Evolutionary conservation across 2,797 vertebrate genomes (phyloP), one percentile per base, ranked within the genome.

Genomic region (Poecilia gillii): DNA sequence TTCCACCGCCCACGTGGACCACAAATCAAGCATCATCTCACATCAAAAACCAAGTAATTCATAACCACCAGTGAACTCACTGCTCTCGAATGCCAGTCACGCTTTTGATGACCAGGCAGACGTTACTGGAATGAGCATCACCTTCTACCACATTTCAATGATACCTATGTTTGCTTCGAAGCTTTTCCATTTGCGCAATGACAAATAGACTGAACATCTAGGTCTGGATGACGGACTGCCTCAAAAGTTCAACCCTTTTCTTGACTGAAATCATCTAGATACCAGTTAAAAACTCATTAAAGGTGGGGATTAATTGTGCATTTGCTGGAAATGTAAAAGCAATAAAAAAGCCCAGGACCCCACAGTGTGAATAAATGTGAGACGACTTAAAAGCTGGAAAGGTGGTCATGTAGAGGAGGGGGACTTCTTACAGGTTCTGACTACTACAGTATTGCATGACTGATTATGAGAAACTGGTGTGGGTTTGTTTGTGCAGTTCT

Each of bases 51-150:
- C 16, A 72, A 70, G 55, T 0, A 25, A 2, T 39, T 85, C 62
- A 57, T 68, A 75, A 77, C 70, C 59, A 53, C 31, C n/a, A 57
- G 49, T 77, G 45, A 55, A 57, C 13, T 59, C 75, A 47, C 5
- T 6, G 0, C n/a, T 72, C 41, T 73, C 6, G 20, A 73, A 46
- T 77, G 36, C 64, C 76, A 77, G 76, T 47, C 77, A 82, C 23
- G 70, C 43, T 8, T 64, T 71, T 12, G 1, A 43, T 39, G 59
- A 74, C 70, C 68, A 12, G 31, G 33, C 71, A 71, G 41, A 25
- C 1, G 3, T 90, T 80, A 86, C 84, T 72, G 83, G 72, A 74
- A 85, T 46, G 45, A 45, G 70, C 23, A 71, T 33, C 75, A 18
- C 0, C 8, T 18, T 39, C 41, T 25, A 45, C 55, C 31, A 16